Base-by-base conservation (phyloP, 2,797 vertebrate genomes). In the Propithecus perrieri region DNA sequence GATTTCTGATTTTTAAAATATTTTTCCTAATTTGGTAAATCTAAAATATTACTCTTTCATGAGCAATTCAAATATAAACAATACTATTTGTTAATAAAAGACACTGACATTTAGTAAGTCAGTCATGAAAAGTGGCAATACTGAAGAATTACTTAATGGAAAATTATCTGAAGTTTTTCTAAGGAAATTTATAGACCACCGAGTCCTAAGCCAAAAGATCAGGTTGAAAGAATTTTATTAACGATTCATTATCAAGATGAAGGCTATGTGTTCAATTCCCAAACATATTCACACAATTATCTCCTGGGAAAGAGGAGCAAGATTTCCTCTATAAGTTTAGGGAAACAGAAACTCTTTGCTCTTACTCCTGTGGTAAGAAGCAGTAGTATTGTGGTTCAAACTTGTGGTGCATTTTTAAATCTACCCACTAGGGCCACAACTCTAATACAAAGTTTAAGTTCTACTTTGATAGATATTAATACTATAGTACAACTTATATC, bases 1-100 rank as follows among this genome's bases (percentile, higher is more conserved):
- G 57, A 67, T 69, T 95, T 92, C 72, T 85, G 28, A 94, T 94
- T 92, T 93, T 89, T 83, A 26, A 69, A 63, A 59, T 87, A 87
- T 24, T 69, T 83, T 90, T 30, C n/a, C 28, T 35, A 89, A 83
- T 78, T 90, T 95, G 26, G 35, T 72, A 89, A 93, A 93, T 83
- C 26, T 90, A 59, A 96, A 92, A 79, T 94, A 76, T 80, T 55
- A 74, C 7, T 90, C 14, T 65, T 5, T 26, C 53, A 69, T 63
- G 61, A 61, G n/a, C 2, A 5, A 12, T 17, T 43, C 13, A 96
- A 92, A 76, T 33, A 55, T 26, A 78, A 78, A 55, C 13, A 7
- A 7, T 55, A 78, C 14, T n/a, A 53, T 53, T 79, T 80, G 46
- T 85, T 48, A 81, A 55, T 72, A 78, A 71, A 85, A 83, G 0